phyloP scores from a whole-genome alignment of 2,113 vertebrate genomes.

The Eupsittula cactorum region DNA sequence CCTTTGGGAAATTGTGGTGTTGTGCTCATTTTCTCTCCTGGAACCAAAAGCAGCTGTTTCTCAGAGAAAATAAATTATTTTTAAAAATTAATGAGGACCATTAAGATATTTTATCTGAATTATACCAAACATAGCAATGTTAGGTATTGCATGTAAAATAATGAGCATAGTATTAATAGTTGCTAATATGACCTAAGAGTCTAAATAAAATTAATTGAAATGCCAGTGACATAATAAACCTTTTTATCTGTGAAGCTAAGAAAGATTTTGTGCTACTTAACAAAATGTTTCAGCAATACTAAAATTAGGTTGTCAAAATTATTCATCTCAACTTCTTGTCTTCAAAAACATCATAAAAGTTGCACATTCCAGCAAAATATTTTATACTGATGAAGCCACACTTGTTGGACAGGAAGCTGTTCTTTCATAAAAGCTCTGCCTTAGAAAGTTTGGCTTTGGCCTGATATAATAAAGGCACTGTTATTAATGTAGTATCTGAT shows the following conservation, averaged over 20 bases:
- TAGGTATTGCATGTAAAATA: not conserved
- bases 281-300: not conserved
- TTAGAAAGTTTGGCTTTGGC: not conserved
- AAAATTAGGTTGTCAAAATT: not conserved
- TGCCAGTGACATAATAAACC: not conserved
- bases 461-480: not conserved
- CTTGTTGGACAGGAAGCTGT: not conserved
- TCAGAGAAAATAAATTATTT: not conserved
- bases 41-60: not conserved
- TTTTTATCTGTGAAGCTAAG: conserved; percentile 20
- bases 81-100: not conserved
- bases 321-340: not conserved
- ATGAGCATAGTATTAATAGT: not conserved
- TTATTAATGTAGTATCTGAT: not conserved
- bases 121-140: not conserved
- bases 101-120: not conserved
- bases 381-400: not conserved
- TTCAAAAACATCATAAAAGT: not conserved
- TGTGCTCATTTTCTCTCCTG: not conserved
- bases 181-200: not conserved
- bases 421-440: not conserved
- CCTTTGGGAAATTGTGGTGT: not conserved
- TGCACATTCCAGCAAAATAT: not conserved
- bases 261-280: not conserved
- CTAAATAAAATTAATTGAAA: not conserved